These are phyloP conservation scores for Thomomys bottae DNA, from an alignment of 2,113 vertebrate genomes.

Conservation along the genomic window DNA sequence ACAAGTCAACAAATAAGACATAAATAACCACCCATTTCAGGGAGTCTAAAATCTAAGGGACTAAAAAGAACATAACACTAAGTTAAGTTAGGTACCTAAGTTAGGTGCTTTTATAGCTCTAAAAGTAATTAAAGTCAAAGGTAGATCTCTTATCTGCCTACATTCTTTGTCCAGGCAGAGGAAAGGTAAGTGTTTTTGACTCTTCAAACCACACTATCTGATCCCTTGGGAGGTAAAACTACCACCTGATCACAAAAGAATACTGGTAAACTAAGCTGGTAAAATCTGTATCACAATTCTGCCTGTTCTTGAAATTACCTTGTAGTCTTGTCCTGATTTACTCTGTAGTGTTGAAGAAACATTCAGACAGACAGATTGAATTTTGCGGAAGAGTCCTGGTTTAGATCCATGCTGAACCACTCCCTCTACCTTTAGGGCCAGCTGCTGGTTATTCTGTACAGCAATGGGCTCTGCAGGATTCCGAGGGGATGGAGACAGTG, in stretches of 20 bases:
- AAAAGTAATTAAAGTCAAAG: background rate
- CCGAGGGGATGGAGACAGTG: conserved; percentile 95
- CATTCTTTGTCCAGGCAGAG: background rate
- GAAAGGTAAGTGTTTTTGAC: background rate
- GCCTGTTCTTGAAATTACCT: conserved; percentile 83
- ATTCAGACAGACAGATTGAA: conserved; percentile 95
- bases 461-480: conserved; percentile 95
- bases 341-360: conserved; percentile 95
- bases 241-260: background rate
- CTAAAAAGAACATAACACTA: background rate
- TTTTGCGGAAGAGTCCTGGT: conserved; percentile 97
- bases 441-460: conserved; percentile 95
- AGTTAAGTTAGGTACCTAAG: background rate
- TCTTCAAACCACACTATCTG: background rate
- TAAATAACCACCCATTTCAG: background rate
- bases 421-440: conserved; percentile 97
- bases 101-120: background rate
- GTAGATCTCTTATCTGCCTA: background rate
- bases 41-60: conserved; percentile 2
- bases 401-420: conserved; percentile 97
- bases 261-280: background rate
- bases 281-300: background rate
- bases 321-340: conserved; percentile 94
- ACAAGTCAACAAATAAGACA: background rate
- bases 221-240: background rate